Percentiles rank a stretch among this genome's conserved stretches.
These are phyloP conservation scores for Rhagoletis zephyria DNA, from an alignment of 1,140 invertebrate genomes.

Conservation along the genomic window DNA sequence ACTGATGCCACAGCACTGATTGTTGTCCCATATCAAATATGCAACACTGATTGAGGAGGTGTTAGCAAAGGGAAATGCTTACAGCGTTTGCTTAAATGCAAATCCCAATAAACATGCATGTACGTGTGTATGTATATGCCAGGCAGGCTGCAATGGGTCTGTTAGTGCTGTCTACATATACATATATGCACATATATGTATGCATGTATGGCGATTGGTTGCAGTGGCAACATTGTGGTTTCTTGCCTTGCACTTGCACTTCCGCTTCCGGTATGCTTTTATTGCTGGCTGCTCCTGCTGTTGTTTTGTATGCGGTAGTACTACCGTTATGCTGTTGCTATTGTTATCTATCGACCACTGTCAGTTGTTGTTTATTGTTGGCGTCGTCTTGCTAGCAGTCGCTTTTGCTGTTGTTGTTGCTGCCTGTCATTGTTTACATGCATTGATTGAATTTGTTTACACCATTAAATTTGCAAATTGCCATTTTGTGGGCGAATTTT, in stretches of 20 bases:
- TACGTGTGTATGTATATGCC: neutral
- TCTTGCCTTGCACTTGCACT: slow-evolving; percentile 55
- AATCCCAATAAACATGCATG: neutral
- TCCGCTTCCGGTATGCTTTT: slow-evolving; percentile 38
- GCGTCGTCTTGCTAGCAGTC: neutral
- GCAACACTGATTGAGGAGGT: slow-evolving; percentile 4
- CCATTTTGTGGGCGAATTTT: slow-evolving; percentile 60
- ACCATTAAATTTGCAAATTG: slow-evolving; percentile 73
- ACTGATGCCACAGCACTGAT: slow-evolving; percentile 66
- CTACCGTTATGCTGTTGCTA: neutral
- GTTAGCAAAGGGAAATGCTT: neutral
- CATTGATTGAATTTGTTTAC: slow-evolving; percentile 73
- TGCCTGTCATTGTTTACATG: slow-evolving; percentile 67
- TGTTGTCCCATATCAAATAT: slow-evolving; percentile 62
- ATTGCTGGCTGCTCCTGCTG: slow-evolving; percentile 1
- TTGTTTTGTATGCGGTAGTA: too few relatives aligned
- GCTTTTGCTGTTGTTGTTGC: slow-evolving; percentile 15
- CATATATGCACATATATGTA: neutral
- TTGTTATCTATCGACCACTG: slow-evolving; percentile 18
- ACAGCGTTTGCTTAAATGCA: neutral
- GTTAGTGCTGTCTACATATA: neutral
- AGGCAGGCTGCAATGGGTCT: neutral
- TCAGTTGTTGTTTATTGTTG: slow-evolving; percentile 56
- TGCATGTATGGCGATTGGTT: neutral
- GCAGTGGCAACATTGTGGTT: slow-evolving; percentile 53